A percentile compares a stretch with the other conserved stretches of the same genome.
Evolutionary conservation across 2,113 vertebrate species (phyloP).

Genomic region (Aplodontia rufa): DNA sequence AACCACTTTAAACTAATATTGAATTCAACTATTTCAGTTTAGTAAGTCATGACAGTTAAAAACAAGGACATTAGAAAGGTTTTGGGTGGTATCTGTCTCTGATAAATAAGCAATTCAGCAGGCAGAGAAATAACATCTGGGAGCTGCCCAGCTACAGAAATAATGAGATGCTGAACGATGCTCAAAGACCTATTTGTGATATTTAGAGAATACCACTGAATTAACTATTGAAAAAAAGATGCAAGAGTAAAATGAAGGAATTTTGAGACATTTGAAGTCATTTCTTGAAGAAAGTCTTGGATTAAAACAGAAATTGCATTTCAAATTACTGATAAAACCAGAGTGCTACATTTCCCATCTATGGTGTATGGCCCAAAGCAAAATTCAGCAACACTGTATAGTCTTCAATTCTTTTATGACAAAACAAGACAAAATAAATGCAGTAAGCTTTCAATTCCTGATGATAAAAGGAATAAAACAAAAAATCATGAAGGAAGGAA

Average conservation of each 20-base stretch:
- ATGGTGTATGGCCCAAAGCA: not conserved
- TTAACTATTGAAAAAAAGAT: conserved; percentile 29
- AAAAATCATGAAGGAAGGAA: not conserved
- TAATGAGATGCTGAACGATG: not conserved
- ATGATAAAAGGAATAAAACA: not conserved
- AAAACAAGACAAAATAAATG: conserved; percentile 17
- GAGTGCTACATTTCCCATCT: not conserved
- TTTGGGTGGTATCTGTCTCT: conserved; percentile 80
- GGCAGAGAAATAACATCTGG: not conserved
- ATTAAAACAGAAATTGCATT: conserved; percentile 19
- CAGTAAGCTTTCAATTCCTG: not conserved
- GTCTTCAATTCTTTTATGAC: not conserved
- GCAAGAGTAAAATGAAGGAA: not conserved
- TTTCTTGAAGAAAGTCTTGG: conserved; percentile 16
- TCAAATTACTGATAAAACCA: conserved; percentile 25
- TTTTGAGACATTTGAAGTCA: conserved; percentile 11
- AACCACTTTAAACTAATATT: conserved; percentile 88
- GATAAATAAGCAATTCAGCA: conserved; percentile 73
- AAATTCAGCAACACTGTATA: not conserved
- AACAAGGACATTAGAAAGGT: conserved; percentile 87
- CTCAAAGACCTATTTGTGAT: not conserved
- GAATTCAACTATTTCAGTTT: conserved; percentile 87
- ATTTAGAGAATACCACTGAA: conserved; percentile 13
- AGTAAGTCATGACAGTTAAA: conserved; percentile 86
- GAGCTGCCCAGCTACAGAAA: not conserved